phyloP scores from a whole-genome alignment of 2,797 vertebrate species.

The Champsocephalus esox region DNA sequence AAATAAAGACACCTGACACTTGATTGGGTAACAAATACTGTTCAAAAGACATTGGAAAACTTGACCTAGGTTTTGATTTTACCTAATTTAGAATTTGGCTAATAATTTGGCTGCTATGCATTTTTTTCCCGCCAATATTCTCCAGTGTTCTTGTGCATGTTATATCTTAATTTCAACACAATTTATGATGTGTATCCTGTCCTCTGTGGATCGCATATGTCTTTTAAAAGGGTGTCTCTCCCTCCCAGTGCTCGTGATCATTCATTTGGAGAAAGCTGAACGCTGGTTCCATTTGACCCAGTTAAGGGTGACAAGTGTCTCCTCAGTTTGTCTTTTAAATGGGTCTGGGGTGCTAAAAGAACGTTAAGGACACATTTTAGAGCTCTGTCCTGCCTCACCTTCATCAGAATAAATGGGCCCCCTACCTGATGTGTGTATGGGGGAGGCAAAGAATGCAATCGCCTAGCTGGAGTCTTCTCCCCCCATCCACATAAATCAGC shows the following conservation, averaged over 20 bases:
- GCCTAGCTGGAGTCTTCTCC: neutral
- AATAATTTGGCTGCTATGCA: too few relatives aligned
- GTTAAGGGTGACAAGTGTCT: constrained; percentile 43
- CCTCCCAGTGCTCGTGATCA: constrained; percentile 39
- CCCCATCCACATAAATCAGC: constrained; percentile 57
- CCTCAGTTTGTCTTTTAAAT: constrained; percentile 58
- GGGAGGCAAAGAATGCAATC: constrained; percentile 47
- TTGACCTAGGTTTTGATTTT: too few relatives aligned
- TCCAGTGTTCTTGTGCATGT: too few relatives aligned
- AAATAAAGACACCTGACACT: neutral
- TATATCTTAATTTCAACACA: neutral
- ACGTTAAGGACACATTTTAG: constrained; percentile 45
- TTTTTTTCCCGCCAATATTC: too few relatives aligned
- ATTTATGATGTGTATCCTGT: constrained; percentile 1
- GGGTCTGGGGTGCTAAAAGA: constrained; percentile 38
- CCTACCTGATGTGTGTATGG: neutral
- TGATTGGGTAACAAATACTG: neutral
- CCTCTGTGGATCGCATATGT: neutral
- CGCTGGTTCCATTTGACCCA: constrained; percentile 35
- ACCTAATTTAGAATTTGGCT: too few relatives aligned
- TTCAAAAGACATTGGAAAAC: neutral
- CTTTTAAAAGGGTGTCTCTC: constrained; percentile 1
- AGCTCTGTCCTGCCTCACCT: constrained; percentile 38
- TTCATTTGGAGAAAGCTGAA: constrained; percentile 32
- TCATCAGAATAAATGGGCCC: constrained; percentile 43